These are phyloP conservation scores for Apamea anceps DNA, from an alignment of 2,888 invertebrate species.

Conservation along the genomic window DNA sequence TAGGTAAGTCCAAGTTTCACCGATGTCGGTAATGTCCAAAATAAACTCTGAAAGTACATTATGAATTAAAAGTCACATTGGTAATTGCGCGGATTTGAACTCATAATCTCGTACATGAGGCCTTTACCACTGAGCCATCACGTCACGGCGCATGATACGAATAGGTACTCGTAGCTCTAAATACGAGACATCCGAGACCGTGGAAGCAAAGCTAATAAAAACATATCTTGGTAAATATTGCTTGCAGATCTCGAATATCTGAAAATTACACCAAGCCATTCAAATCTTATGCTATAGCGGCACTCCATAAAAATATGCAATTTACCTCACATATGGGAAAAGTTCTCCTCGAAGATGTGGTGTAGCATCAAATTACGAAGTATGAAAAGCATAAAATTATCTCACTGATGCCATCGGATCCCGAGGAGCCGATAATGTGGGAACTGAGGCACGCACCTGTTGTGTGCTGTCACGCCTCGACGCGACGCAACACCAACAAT, in stretches of 20 bases:
- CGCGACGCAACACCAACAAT: conserved; percentile 26
- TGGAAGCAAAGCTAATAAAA: conserved; percentile 1
- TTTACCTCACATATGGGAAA: conserved; percentile 29
- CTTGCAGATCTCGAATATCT: conserved; percentile 23
- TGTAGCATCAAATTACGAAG: conserved; percentile 56
- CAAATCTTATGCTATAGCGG: background rate
- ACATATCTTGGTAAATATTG: conserved; percentile 1
- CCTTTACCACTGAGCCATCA: background rate
- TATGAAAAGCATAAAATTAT: conserved; percentile 66
- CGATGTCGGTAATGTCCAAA: background rate
- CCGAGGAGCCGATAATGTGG: conserved; percentile 67
- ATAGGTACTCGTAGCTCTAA: background rate
- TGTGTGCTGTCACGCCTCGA: conserved; percentile 69
- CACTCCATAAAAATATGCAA: conserved; percentile 28
- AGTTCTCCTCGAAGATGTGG: conserved; percentile 12
- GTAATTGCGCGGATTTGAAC: background rate
- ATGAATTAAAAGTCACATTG: background rate
- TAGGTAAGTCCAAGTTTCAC: background rate
- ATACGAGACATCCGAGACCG: background rate
- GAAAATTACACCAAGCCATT: conserved; percentile 33
- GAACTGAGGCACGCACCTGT: conserved; percentile 69
- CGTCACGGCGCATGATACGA: background rate
- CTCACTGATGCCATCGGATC: conserved; percentile 50
- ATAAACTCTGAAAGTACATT: background rate
- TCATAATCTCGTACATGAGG: background rate